Evolutionary conservation across 1,140 invertebrate species (phyloP).

Genomic region (Heliconius hewitsoni): DNA sequence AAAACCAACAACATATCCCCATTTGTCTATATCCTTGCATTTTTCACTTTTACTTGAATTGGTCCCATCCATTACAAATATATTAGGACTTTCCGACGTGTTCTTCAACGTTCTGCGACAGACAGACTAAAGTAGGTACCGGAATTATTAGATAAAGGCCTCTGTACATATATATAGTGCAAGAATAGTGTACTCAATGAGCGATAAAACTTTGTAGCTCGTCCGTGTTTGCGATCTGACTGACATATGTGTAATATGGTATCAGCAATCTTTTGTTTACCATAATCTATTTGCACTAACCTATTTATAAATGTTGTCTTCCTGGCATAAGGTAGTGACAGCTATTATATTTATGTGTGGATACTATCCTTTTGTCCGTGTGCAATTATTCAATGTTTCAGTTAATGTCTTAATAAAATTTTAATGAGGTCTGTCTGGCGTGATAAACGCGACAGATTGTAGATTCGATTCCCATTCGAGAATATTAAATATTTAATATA

Average conservation of each 20-base stretch:
- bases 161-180: background rate
- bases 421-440: too few relatives aligned
- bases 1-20: slow-evolving; percentile 84
- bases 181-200: background rate
- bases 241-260: background rate
- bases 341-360: too few relatives aligned
- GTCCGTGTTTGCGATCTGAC: slow-evolving; percentile 3
- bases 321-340: background rate
- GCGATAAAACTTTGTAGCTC: slow-evolving; percentile 33
- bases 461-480: too few relatives aligned
- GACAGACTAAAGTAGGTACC: slow-evolving; percentile 17
- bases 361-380: too few relatives aligned
- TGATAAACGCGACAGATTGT: too few relatives aligned
- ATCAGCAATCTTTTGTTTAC: slow-evolving; percentile 6
- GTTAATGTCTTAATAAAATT: too few relatives aligned
- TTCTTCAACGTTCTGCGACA: slow-evolving; percentile 16
- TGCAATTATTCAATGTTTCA: too few relatives aligned
- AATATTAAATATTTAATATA: too few relatives aligned
- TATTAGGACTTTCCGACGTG: slow-evolving; percentile 9
- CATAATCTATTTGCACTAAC: background rate
- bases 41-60: slow-evolving; percentile 22
- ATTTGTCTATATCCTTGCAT: slow-evolving; percentile 68
- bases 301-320: background rate
- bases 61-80: slow-evolving; percentile 29
- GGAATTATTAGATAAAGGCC: slow-evolving; percentile 32